phyloP scores from a whole-genome alignment of 2,797 vertebrate species.

The Neosilurus hyrtlii region DNA sequence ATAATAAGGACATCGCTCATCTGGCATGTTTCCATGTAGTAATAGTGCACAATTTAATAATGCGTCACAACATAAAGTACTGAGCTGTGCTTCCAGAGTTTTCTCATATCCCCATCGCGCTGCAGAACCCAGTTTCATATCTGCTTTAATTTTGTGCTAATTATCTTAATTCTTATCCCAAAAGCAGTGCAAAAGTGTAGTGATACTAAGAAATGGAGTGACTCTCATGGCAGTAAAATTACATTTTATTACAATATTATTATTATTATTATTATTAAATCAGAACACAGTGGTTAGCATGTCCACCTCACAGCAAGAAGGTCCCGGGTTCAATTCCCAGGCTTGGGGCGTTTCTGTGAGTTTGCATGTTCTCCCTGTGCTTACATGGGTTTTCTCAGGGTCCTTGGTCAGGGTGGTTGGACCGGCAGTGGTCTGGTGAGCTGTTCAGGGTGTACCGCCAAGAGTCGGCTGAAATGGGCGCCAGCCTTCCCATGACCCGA shows the following conservation, averaged over 20 bases:
- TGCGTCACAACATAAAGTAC: not conserved
- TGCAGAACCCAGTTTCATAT: constrained; percentile 73
- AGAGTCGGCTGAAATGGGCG: too few species aligned
- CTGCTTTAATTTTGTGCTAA: constrained; percentile 80
- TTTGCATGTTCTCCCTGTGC: too few species aligned
- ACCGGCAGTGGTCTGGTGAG: too few species aligned
- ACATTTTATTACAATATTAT: not conserved
- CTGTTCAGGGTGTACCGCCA: too few species aligned
- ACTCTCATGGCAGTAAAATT: not conserved
- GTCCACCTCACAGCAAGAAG: too few species aligned
- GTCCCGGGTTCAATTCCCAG: too few species aligned
- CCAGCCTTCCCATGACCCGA: too few species aligned
- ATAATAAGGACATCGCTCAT: not conserved
- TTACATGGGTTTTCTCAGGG: too few species aligned
- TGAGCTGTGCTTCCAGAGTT: not conserved
- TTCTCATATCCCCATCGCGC: constrained; percentile 61
- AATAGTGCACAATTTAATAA: not conserved
- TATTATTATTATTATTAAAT: not conserved
- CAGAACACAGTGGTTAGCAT: not conserved
- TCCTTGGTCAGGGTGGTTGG: too few species aligned
- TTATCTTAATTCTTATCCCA: constrained; percentile 76
- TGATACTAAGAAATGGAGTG: not conserved
- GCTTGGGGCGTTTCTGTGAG: too few species aligned
- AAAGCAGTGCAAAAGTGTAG: not conserved
- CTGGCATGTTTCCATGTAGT: not conserved